These are phyloP conservation scores for Tinea trinotella DNA, from an alignment of 2,888 invertebrate genomes.

Conservation along the genomic window DNA sequence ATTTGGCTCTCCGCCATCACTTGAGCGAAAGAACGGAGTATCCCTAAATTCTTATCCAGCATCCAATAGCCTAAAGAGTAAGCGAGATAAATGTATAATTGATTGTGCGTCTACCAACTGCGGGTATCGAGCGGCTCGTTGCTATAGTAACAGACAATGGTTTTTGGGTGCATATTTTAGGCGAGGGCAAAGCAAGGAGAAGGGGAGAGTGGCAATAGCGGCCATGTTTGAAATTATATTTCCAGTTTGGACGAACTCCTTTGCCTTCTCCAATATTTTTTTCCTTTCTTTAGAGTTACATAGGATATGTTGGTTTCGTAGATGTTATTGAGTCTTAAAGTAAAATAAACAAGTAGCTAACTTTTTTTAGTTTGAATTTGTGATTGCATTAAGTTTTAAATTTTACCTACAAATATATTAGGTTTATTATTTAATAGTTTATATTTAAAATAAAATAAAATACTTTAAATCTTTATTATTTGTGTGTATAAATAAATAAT, in stretches of 20 bases:
- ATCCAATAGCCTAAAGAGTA: constrained; percentile 50
- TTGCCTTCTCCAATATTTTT: constrained; percentile 45
- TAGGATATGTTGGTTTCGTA: constrained; percentile 31
- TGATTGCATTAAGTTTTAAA: no score
- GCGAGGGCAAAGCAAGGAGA: constrained; percentile 44
- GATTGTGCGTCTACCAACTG: constrained; percentile 47
- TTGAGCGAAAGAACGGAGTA: constrained; percentile 40
- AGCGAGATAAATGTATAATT: constrained; percentile 60
- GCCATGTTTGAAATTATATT: constrained; percentile 73
- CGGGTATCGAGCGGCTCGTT: constrained; percentile 64
- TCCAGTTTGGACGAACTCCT: constrained; percentile 63
- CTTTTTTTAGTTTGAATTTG: no score
- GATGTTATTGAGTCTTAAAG: background rate
- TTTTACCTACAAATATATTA: no score
- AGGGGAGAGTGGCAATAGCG: constrained; percentile 38
- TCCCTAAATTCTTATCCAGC: constrained; percentile 50
- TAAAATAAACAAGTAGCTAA: no score
- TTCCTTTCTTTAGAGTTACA: constrained; percentile 31
- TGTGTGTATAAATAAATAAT: no score
- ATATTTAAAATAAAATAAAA: no score
- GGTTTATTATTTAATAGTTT: no score
- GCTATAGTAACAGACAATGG: constrained; percentile 72
- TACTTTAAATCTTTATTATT: no score
- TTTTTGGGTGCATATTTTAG: constrained; percentile 73
- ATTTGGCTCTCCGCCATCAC: constrained; percentile 60